phyloP scores from a whole-genome alignment of 2,888 invertebrate genomes.

The Tipula helvola region DNA sequence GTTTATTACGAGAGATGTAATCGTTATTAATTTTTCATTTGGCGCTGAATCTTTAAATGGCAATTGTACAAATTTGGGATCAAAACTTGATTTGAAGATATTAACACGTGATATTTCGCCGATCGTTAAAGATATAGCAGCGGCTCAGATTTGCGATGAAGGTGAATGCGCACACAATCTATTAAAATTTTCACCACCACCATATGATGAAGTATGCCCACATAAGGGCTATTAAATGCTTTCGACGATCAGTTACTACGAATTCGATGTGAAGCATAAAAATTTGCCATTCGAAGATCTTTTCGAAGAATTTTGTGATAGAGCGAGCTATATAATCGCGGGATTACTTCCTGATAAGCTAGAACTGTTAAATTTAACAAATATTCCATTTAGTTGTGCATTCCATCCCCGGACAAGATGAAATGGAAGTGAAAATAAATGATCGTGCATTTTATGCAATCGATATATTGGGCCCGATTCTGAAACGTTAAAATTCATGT shows the following conservation, averaged over 20 bases:
- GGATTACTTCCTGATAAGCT: constrained; percentile 29
- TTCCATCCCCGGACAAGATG: constrained; percentile 26
- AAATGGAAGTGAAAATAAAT: not conserved
- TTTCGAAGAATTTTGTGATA: constrained; percentile 31
- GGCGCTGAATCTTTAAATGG: not conserved
- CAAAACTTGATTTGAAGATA: not conserved
- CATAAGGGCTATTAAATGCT: constrained; percentile 32
- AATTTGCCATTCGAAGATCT: constrained; percentile 29
- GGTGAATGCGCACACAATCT: constrained; percentile 33
- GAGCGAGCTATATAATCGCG: constrained; percentile 32
- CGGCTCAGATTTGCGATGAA: constrained; percentile 21
- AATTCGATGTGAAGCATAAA: constrained; percentile 29
- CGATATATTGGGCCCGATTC: too few species aligned
- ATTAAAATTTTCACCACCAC: constrained; percentile 33
- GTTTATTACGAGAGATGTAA: not conserved
- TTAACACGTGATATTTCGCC: constrained; percentile 22
- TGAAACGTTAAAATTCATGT: too few species aligned
- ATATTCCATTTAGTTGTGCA: constrained; percentile 28
- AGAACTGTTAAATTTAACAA: constrained; percentile 28
- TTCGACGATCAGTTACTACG: constrained; percentile 32
- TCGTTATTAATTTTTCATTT: not conserved
- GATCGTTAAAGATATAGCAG: constrained; percentile 20
- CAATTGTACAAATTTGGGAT: not conserved
- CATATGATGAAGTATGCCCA: constrained; percentile 33
- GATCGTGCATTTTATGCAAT: not conserved